Percentiles rank a stretch among this genome's conserved stretches.
Evolutionary conservation across 2,888 invertebrate genomes (phyloP).

Genomic region (Hydroisotoma schaefferi): DNA sequence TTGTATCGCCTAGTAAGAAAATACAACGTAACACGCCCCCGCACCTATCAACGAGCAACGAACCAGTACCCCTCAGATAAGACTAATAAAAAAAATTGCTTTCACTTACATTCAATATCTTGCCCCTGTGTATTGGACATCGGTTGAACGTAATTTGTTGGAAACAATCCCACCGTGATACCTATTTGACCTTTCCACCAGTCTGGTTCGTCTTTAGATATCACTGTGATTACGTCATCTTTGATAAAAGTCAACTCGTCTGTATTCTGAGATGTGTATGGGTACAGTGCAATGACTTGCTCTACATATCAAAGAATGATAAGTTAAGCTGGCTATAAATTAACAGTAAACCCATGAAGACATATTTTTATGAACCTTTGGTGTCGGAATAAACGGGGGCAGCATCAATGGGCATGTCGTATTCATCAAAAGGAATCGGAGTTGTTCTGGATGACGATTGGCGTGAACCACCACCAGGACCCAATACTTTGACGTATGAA

Average conservation of each 20-base stretch:
- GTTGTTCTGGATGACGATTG: conserved; percentile 62
- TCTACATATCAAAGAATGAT: conserved; percentile 55
- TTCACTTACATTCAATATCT: conserved; percentile 60
- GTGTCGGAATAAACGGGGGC: conserved; percentile 45
- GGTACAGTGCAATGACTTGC: conserved; percentile 87
- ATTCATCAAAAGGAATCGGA: conserved; percentile 57
- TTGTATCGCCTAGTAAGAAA: too few relatives aligned
- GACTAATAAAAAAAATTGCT: too few relatives aligned
- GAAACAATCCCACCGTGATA: conserved; percentile 85
- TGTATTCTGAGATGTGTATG: conserved; percentile 88
- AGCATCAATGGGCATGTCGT: conserved; percentile 45
- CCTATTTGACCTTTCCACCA: conserved; percentile 97
- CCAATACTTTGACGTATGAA: conserved; percentile 53
- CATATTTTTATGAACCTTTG: conserved; percentile 31
- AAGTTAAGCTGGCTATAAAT: neutral
- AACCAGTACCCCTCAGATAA: too few relatives aligned
- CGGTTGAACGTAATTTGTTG: conserved; percentile 88
- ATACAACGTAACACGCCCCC: too few relatives aligned
- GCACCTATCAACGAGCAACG: too few relatives aligned
- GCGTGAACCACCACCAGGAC: conserved; percentile 47
- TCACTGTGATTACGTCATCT: conserved; percentile 83
- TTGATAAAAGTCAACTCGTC: conserved; percentile 79
- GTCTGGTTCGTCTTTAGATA: conserved; percentile 88
- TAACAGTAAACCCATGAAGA: neutral
- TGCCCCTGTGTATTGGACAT: conserved; percentile 52